Percentiles rank a stretch among this genome's conserved stretches.
Evolutionary conservation across 2,797 vertebrate genomes (phyloP).

Genomic region (Halcyon leucocephala): DNA sequence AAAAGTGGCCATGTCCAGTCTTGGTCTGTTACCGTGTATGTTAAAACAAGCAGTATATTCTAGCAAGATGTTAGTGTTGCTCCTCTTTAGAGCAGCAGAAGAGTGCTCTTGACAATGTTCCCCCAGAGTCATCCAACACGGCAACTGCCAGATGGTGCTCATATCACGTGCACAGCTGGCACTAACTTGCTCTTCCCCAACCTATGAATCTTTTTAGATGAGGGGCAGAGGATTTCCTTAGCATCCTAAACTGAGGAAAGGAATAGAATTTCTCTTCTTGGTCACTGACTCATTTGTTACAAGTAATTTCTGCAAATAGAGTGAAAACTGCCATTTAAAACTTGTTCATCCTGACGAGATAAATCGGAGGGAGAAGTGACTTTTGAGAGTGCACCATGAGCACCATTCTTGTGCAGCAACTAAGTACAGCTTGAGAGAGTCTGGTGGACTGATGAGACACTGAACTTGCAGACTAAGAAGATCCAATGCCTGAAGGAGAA

Average conservation of each 20-base stretch:
- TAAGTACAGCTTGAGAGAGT: neutral
- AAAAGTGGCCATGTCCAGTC: neutral
- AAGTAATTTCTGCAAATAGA: constrained; percentile 21
- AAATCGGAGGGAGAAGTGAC: neutral
- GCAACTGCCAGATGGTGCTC: constrained; percentile 57
- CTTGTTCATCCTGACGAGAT: neutral
- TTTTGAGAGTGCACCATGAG: neutral
- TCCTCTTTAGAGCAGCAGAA: constrained; percentile 40
- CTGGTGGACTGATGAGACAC: neutral
- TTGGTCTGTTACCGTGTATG: constrained; percentile 11
- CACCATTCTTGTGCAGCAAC: neutral
- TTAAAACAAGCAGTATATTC: constrained; percentile 20
- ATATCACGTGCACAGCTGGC: neutral
- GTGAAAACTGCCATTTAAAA: neutral
- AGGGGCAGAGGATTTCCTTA: constrained; percentile 8
- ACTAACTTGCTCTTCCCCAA: neutral
- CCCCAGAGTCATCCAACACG: constrained; percentile 43
- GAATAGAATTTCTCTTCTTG: neutral
- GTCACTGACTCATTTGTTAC: neutral
- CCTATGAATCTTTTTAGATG: neutral
- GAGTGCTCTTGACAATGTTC: constrained; percentile 61
- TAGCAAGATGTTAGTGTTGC: constrained; percentile 32
- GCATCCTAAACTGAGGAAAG: neutral
- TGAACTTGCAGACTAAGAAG: neutral
- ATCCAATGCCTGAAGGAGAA: neutral